phyloP scores from a whole-genome alignment of 2,888 invertebrate species.

The Heliothis peltigera region DNA sequence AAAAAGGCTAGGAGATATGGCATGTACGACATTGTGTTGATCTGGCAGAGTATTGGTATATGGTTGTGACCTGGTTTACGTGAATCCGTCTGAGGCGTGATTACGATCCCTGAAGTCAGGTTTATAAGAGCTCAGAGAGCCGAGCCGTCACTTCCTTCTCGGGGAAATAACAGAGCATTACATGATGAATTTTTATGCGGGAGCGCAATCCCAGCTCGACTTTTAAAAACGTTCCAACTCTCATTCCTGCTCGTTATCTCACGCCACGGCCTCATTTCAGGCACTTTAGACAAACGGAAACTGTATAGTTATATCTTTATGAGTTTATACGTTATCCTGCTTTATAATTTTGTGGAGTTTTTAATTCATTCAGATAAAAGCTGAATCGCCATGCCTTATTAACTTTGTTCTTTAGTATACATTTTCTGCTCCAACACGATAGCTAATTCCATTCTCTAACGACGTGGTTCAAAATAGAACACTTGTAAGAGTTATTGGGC shows the following conservation, averaged over 20 bases:
- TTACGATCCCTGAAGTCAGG: conserved; percentile 74
- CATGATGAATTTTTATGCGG: conserved; percentile 66
- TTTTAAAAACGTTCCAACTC: conserved; percentile 72
- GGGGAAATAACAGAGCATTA: conserved; percentile 67
- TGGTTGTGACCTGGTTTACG: conserved; percentile 73
- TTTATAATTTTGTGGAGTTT: conserved; percentile 34
- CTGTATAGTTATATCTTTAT: conserved; percentile 75
- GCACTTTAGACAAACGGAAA: conserved; percentile 81
- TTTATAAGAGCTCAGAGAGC: conserved; percentile 74
- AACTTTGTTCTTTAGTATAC: neutral
- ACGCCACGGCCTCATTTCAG: conserved; percentile 81
- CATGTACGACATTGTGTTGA: neutral
- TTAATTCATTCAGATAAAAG: conserved; percentile 38
- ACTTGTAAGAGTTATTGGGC: conserved; percentile 42
- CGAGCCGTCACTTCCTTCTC: conserved; percentile 65
- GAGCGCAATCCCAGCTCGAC: conserved; percentile 62
- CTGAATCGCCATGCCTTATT: conserved; percentile 23
- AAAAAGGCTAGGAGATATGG: neutral
- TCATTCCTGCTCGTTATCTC: conserved; percentile 84
- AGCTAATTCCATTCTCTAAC: conserved; percentile 38
- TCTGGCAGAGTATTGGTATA: conserved; percentile 67
- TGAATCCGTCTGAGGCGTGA: conserved; percentile 66
- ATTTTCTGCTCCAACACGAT: conserved; percentile 15
- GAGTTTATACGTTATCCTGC: conserved; percentile 70
- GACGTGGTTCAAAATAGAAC: conserved; percentile 45